Evolutionary conservation across 1,140 invertebrate genomes (phyloP).

Genomic region (Marisa cornuarietis): DNA sequence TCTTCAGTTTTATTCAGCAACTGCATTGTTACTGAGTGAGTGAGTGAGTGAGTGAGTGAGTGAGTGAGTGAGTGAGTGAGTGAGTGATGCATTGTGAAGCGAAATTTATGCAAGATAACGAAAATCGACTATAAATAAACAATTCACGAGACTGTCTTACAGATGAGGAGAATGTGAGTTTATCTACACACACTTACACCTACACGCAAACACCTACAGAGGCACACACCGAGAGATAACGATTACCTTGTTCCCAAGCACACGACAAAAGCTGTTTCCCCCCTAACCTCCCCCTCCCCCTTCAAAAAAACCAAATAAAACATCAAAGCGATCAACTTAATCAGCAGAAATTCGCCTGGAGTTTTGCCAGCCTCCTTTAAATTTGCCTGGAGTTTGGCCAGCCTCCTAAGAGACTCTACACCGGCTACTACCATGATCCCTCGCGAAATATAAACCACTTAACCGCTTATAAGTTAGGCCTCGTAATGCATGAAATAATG

Average conservation of each 20-base stretch:
- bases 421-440: not conserved
- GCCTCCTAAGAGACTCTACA: not conserved
- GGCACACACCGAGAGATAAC: not conserved
- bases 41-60: slow-evolving; percentile 1
- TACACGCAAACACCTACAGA: not conserved
- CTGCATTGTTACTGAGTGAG: not conserved
- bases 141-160: not conserved
- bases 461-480: not conserved
- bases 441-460: not conserved
- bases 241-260: not conserved
- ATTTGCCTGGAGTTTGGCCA: not conserved
- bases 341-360: not conserved
- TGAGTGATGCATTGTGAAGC: not conserved
- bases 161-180: not conserved
- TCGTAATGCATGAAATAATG: not conserved
- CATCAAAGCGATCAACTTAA: not conserved
- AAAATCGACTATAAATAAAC: not conserved
- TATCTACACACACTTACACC: not conserved
- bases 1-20: too few relatives aligned
- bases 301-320: not conserved
- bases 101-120: not conserved
- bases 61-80: slow-evolving; percentile 10
- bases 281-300: too few relatives aligned
- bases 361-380: not conserved
- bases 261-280: not conserved